Percentiles rank a stretch among this genome's conserved stretches.
These are phyloP conservation scores for Drosophila neoperkinsi DNA, from an alignment of 2,888 invertebrate genomes.

Conservation along the genomic window DNA sequence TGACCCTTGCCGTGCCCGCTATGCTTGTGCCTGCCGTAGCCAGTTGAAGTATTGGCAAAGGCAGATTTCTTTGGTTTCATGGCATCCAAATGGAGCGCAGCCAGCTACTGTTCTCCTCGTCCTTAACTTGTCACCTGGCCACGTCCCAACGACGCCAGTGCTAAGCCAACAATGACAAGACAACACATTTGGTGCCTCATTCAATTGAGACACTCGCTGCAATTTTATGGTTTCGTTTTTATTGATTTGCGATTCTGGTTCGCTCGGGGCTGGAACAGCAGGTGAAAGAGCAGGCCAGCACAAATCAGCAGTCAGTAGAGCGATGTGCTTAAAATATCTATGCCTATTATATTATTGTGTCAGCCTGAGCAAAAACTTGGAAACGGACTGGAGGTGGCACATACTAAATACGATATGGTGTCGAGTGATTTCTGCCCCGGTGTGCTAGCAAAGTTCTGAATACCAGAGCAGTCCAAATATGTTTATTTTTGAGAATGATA, in stretches of 20 bases:
- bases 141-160: conserved; percentile 43
- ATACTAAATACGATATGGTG: not conserved
- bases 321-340: conserved; percentile 70
- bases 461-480: not conserved
- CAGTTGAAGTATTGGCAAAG: conserved; percentile 80
- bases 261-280: not conserved
- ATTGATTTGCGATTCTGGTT: conserved; percentile 70
- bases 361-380: conserved; percentile 1
- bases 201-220: conserved; percentile 31
- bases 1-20: conserved; percentile 52
- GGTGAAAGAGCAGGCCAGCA: conserved; percentile 19
- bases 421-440: conserved; percentile 8
- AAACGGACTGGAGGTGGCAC: not conserved
- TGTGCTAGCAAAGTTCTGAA: conserved; percentile 8
- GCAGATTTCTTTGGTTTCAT: conserved; percentile 81
- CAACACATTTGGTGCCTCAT: conserved; percentile 26
- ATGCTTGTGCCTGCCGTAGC: conserved; percentile 77
- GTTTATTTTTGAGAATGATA: not conserved
- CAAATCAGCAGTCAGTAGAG: conserved; percentile 45
- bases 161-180: conserved; percentile 47
- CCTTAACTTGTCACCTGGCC: not conserved
- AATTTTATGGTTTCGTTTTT: conserved; percentile 73
- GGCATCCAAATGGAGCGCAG: conserved; percentile 51
- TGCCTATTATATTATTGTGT: conserved; percentile 48
- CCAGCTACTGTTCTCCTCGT: not conserved